phyloP scores from a whole-genome alignment of 2,113 vertebrate species.

The Aspidoscelis tigris region DNA sequence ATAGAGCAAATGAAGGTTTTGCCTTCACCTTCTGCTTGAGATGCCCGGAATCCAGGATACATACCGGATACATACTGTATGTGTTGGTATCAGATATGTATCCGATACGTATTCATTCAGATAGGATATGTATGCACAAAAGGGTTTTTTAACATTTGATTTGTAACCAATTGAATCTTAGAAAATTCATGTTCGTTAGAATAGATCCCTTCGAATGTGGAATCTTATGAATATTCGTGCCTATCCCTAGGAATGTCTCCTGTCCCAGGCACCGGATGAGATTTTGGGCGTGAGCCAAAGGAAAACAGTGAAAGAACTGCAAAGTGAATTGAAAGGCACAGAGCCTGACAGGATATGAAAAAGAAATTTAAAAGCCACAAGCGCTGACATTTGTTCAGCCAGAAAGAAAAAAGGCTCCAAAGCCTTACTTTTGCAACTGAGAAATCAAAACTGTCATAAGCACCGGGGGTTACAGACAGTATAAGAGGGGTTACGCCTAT shows the following conservation, averaged over 20 bases:
- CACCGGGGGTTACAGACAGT: not conserved
- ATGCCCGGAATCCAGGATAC: no score
- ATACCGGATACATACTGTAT: no score
- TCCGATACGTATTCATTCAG: no score
- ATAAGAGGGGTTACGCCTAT: not conserved
- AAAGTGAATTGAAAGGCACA: constrained; percentile 28
- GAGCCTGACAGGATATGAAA: not conserved
- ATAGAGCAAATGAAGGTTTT: no score
- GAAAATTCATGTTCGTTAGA: no score
- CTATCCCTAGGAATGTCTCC: not conserved
- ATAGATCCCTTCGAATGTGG: no score
- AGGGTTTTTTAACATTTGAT: no score
- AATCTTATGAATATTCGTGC: not conserved
- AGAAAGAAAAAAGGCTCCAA: not conserved
- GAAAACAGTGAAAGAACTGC: not conserved
- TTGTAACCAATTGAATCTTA: no score
- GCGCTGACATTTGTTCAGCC: constrained; percentile 8
- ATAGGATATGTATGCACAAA: no score
- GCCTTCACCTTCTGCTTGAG: no score
- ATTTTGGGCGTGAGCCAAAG: not conserved
- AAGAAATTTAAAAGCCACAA: not conserved
- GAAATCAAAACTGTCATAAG: not conserved
- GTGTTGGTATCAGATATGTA: no score
- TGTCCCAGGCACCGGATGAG: not conserved
- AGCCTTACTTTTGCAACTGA: constrained; percentile 21